Evolutionary conservation across 2,888 invertebrate species (phyloP).

Genomic region (Bursaphelenchus okinawaensis): DNA sequence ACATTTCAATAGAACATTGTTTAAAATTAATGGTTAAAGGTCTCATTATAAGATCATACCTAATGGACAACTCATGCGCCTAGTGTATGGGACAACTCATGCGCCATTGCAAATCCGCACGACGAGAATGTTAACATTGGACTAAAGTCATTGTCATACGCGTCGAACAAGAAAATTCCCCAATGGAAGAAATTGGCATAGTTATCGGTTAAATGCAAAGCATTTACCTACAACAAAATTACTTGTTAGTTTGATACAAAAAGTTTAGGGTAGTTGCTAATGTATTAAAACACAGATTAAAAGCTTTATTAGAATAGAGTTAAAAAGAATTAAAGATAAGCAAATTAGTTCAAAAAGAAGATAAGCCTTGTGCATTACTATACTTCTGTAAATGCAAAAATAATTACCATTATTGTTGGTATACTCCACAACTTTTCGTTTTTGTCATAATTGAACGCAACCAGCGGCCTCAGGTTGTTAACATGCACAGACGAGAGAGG

Average conservation of each 20-base stretch:
- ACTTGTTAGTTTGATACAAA: too few relatives aligned
- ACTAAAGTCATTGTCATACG: neutral
- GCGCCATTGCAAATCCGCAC: neutral
- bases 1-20: too few relatives aligned
- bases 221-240: too few relatives aligned
- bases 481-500: neutral
- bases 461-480: neutral
- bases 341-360: too few relatives aligned
- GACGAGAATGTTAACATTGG: neutral
- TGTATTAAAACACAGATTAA: too few relatives aligned
- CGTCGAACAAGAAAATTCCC: neutral
- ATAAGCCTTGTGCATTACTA: too few relatives aligned
- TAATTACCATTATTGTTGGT: neutral
- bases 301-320: too few relatives aligned
- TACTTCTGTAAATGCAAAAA: too few relatives aligned
- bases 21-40: too few relatives aligned
- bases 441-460: neutral
- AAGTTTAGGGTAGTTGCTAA: neutral
- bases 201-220: neutral
- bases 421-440: neutral
- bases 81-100: neutral
- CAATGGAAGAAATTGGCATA: neutral
- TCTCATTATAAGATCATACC: too few relatives aligned
- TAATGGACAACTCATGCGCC: too few relatives aligned
- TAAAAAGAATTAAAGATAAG: too few relatives aligned